Evolutionary conservation across 2,113 vertebrate species (phyloP), one percentile per base, ranked within the genome.

Genomic region (Orycteropus afer): DNA sequence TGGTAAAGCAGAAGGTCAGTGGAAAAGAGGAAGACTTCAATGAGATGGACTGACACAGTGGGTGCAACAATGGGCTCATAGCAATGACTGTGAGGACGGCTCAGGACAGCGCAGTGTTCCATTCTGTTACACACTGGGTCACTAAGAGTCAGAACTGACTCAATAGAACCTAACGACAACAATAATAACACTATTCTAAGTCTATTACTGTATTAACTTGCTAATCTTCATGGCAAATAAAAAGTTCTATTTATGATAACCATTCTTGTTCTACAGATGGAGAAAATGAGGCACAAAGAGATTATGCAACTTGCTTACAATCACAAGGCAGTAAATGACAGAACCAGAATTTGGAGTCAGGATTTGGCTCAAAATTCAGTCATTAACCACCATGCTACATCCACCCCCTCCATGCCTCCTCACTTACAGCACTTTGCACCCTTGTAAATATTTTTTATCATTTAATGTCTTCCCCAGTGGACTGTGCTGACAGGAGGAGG

Each of bases 281-380:
- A 47, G 49, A 86, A 79, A 71, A n/a, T 0, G 47, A 92, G 73
- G 74, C 55, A 76, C 53, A 34, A 10, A 29, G 51, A 2, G 8
- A 15, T 1, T 1, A 69, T 40, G 59, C 86, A 25, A 12, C 27
- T 69, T 6, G n/a, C 11, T 80, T 57, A 29, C 32, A 2, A 1
- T 11, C 29, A 22, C 59, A 11, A 29, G 82, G 71, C 45, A 49
- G 74, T n/a, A 57, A 59, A 18, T 12, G 18, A 17, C 34, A 51
- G 85, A 53, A 15, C 53, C 53, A 3, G 45, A n/a, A 23, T 20
- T 6, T 47, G 45, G 93, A 32, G 80, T n/a, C 55, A 10, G 17
- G 65, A n/a, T 6, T 45, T 4, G 69, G 61, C 29, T 15, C 1
- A 3, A 17, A 11, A 59, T 9, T 3, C 0, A 0, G 7, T 3